Evolutionary conservation across 37 sponge, comb jelly and placozoan genomes (phyloP).

Genomic region (Hormiphora californensis): DNA sequence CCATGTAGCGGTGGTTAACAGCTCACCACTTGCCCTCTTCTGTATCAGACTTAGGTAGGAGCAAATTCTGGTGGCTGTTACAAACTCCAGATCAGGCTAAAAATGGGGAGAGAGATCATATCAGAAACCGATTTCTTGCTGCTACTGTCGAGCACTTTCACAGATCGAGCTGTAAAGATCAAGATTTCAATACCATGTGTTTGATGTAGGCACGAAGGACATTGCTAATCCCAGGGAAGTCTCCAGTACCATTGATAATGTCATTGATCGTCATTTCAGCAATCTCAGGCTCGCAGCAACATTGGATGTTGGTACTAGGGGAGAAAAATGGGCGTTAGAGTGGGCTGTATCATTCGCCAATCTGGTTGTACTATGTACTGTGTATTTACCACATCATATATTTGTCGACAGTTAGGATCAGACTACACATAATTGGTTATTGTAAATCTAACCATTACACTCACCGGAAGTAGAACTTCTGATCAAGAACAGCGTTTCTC

Average conservation of each 20-base stretch:
- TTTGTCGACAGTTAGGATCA: not conserved
- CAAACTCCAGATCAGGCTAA: slow-evolving; percentile 26
- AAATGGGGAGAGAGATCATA: too few relatives aligned
- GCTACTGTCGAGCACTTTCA: too few relatives aligned
- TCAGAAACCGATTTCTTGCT: too few relatives aligned
- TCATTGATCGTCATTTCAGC: slow-evolving; percentile 71
- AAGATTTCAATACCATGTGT: too few relatives aligned
- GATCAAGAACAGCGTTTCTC: slow-evolving; percentile 68
- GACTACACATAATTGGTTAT: not conserved
- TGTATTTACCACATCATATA: not conserved
- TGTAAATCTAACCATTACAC: not conserved
- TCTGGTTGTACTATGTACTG: not conserved
- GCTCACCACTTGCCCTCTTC: slow-evolving; percentile 65
- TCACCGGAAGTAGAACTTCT: slow-evolving; percentile 80
- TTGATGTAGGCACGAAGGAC: slow-evolving; percentile 20
- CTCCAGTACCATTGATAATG: slow-evolving; percentile 83
- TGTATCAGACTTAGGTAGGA: slow-evolving; percentile 40
- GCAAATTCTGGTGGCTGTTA: slow-evolving; percentile 6
- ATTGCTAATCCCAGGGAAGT: slow-evolving; percentile 17
- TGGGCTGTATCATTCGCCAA: too few relatives aligned
- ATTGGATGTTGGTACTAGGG: slow-evolving; percentile 53
- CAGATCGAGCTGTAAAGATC: too few relatives aligned
- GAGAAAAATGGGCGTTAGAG: too few relatives aligned
- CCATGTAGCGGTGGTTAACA: slow-evolving; percentile 85
- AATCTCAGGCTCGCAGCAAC: slow-evolving; percentile 55